These are phyloP conservation scores for Aurelia aurita complex sp. Pacific DNA, from an alignment of 30 jellyfish, hydroid and myxozoan genomes.

Conservation along the genomic window DNA sequence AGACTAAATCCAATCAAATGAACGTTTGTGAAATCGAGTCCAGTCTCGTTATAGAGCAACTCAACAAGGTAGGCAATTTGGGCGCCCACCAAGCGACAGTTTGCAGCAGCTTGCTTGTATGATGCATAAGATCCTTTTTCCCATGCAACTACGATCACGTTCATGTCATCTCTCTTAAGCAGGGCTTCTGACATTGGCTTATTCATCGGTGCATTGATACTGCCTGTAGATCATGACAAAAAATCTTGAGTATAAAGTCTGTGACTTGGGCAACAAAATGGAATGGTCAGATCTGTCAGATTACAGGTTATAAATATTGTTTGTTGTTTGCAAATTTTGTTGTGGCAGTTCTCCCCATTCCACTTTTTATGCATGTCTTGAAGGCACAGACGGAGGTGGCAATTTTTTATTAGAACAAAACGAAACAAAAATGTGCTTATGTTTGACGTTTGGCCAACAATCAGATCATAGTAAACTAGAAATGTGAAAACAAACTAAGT, in stretches of 20 bases:
- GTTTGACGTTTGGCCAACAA: no score
- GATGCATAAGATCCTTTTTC: constrained; percentile 72
- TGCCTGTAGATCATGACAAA: constrained; percentile 4
- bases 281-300: no score
- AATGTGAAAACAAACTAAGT: no score
- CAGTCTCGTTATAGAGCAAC: constrained; percentile 50
- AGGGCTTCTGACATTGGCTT: constrained; percentile 42
- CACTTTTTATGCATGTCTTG: no score
- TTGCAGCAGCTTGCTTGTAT: constrained; percentile 80
- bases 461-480: no score
- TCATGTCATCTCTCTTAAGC: constrained; percentile 64
- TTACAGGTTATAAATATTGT: no score
- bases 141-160: constrained; percentile 84
- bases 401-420: no score
- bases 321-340: no score
- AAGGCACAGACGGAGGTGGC: no score
- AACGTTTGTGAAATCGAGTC: constrained; percentile 39
- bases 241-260: neutral
- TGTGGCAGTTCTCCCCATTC: no score
- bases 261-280: no score
- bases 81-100: constrained; percentile 90
- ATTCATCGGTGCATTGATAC: constrained; percentile 39
- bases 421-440: no score
- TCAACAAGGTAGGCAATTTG: constrained; percentile 62
- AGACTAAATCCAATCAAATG: constrained; percentile 75